Evolutionary conservation across 2,888 invertebrate genomes (phyloP).

Genomic region (Bursaphelenchus okinawaensis): DNA sequence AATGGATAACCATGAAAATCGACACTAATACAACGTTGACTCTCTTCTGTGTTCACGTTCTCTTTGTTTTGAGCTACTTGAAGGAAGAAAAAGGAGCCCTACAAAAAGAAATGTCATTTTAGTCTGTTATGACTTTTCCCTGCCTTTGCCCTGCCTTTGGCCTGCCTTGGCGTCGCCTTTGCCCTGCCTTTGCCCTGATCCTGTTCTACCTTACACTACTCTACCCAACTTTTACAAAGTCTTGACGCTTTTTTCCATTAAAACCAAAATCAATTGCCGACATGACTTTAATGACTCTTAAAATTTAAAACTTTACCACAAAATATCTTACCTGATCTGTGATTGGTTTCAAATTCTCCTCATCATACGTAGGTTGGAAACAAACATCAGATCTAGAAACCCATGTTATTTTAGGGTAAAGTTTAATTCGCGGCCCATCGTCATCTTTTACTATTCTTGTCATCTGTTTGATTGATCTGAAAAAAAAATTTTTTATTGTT

Average conservation of each 20-base stretch:
- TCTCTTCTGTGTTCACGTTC: background rate
- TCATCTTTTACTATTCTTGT: constrained; percentile 42
- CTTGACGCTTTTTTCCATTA: too few relatives aligned
- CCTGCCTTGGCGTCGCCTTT: too few relatives aligned
- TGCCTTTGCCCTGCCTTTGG: too few relatives aligned
- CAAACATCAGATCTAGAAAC: constrained; percentile 46
- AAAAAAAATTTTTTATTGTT: constrained; percentile 33
- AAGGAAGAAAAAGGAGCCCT: background rate
- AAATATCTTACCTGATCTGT: background rate
- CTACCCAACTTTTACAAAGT: too few relatives aligned
- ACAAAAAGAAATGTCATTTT: too few relatives aligned
- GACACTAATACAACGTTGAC: background rate
- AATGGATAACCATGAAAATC: background rate
- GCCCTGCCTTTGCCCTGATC: too few relatives aligned
- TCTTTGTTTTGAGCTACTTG: background rate
- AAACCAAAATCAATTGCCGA: too few relatives aligned
- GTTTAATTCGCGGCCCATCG: constrained; percentile 40
- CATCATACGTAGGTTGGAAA: constrained; percentile 43
- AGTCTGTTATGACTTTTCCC: too few relatives aligned
- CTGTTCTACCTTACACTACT: too few relatives aligned
- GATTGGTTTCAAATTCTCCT: constrained; percentile 21
- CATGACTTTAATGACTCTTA: too few relatives aligned
- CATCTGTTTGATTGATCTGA: background rate
- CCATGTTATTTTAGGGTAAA: constrained; percentile 41
- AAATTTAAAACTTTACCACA: too few relatives aligned